Conservation (phyloP, 2,888 invertebrate genomes). For the Thera obeliscata region DNA sequence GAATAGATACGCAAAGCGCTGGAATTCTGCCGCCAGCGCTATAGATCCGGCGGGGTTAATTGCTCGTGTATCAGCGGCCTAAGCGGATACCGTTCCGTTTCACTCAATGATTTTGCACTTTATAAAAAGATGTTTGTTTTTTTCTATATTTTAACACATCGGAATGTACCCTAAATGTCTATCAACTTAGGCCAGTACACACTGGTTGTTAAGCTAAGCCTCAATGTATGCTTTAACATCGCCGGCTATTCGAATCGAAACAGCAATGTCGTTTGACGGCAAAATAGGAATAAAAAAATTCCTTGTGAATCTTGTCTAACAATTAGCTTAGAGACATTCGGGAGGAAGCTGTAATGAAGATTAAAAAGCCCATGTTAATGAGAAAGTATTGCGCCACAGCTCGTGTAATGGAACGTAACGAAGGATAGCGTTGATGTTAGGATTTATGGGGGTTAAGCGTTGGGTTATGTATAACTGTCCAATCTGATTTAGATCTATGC, state of each 20-base stretch:
- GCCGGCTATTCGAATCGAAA: too few relatives aligned
- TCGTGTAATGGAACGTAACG: slow-evolving; percentile 31
- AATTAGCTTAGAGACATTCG: slow-evolving; percentile 23
- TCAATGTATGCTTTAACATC: too few relatives aligned
- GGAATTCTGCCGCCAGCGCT: slow-evolving; percentile 20
- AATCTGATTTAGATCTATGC: too few relatives aligned
- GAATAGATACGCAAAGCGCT: slow-evolving; percentile 26
- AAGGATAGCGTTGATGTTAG: slow-evolving; percentile 27
- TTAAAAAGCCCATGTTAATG: slow-evolving; percentile 36
- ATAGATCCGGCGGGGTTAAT: slow-evolving; percentile 34
- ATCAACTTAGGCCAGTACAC: too few relatives aligned
- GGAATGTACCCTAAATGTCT: too few relatives aligned
- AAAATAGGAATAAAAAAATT: not conserved
- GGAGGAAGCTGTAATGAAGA: slow-evolving; percentile 38
- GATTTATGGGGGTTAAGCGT: slow-evolving; percentile 36
- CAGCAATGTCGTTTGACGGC: not conserved
- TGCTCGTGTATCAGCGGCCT: slow-evolving; percentile 32
- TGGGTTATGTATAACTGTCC: not conserved
- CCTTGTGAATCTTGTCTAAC: not conserved
- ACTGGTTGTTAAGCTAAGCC: too few relatives aligned
- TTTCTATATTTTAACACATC: not conserved
- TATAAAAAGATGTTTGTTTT: slow-evolving; percentile 13
- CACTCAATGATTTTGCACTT: slow-evolving; percentile 20
- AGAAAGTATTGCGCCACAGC: slow-evolving; percentile 25
- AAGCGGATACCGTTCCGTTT: slow-evolving; percentile 20